Percentiles rank a stretch among this genome's conserved stretches.
phyloP scores from a whole-genome alignment of 2,113 vertebrate genomes.

The Apus apus region DNA sequence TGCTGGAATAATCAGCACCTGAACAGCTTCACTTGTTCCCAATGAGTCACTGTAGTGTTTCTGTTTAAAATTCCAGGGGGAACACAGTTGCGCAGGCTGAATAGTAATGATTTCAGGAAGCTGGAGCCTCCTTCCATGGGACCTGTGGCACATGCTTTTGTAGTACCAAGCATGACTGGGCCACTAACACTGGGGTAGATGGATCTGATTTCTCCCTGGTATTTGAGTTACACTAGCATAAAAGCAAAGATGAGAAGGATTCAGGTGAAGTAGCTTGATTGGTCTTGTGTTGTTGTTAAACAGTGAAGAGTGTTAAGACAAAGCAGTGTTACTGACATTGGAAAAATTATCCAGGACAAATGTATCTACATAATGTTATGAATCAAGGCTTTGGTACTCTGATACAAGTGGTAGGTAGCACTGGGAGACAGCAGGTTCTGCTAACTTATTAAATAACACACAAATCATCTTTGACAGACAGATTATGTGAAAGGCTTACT shows the following conservation, averaged over 20 bases:
- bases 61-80: conserved; percentile 29
- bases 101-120: background rate
- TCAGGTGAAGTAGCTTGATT: background rate
- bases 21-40: conserved; percentile 16
- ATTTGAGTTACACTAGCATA: background rate
- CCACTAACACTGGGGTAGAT: background rate
- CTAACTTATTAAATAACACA: background rate
- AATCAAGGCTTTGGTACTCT: background rate
- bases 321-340: background rate
- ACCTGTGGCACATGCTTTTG: background rate
- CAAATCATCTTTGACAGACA: background rate
- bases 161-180: background rate
- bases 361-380: background rate
- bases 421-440: background rate
- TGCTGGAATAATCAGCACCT: conserved; percentile 39
- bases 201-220: background rate
- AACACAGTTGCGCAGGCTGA: background rate
- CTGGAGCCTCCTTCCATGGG: background rate
- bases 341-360: background rate
- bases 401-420: background rate
- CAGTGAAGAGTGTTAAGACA: background rate
- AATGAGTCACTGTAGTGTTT: background rate
- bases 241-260: background rate
- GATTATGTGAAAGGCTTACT: background rate
- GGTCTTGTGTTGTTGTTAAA: background rate